Evolutionary conservation across 2,888 invertebrate genomes (phyloP), one percentile per base, ranked within the genome.

Genomic region (Siphlonurus alternatus): DNA sequence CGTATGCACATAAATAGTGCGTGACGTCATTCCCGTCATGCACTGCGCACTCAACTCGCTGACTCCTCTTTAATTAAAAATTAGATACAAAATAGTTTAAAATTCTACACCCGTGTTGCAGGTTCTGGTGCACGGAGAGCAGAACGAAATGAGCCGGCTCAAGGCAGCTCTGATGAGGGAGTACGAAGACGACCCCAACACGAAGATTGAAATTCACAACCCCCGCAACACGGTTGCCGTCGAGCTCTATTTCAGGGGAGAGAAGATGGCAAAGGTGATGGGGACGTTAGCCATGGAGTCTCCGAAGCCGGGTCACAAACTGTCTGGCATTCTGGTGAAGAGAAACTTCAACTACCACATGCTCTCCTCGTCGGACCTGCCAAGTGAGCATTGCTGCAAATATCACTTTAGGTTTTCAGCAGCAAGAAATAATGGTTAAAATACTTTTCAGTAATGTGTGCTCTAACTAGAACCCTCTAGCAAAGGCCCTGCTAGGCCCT

Each of bases 241-340:
- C 0, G 86, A 92, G 70, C 82, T 99, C 64, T 89, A 93, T 72
- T 99, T 99, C 78, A 80, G 95, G 56, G 99, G 98, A 23, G 98
- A 99, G 75, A 98, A 97, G 78, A 96, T 94, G 2, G 98, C 98
- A 1, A 99, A 99, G 81, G 95, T 92, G 61, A 96, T 99, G 86
- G 99, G 99, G 0, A 82, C 84, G 1, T 77, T 99, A 67, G 98
- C 98, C 0, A 81, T 90, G 71, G 85, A 88, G 62, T 83, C 85
- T 59, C 93, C 96, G 0, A 82, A 82, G 69, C 84, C 91, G 0
- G 89, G 88, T 18, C 83, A 86, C 65, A 81, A 83, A 66, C 76
- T 99, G 2, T 93, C 96, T 3, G 99, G 99, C 0, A 87, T 99
- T 65, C 79, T 99, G 56, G 94, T 99, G 1, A 97, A 97, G 76